A percentile compares a stretch with the other conserved stretches of the same genome.
Conservation (phyloP, 1,140 invertebrate species). For the Procambarus clarkii region DNA sequence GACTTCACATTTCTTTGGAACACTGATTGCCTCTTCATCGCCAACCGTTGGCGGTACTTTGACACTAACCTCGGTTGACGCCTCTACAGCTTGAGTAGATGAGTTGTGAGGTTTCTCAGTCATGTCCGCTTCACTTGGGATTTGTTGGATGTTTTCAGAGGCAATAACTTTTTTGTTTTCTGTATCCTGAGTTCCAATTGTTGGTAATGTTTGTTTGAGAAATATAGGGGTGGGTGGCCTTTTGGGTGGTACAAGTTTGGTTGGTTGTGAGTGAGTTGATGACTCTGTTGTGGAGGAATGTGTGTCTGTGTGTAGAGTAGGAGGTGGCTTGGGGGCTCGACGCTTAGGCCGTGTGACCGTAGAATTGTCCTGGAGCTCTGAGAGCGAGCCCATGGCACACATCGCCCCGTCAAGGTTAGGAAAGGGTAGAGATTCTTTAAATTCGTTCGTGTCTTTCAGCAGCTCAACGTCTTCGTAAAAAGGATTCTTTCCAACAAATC, state of each 20-base stretch:
- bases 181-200: not conserved
- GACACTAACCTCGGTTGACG: not conserved
- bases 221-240: not conserved
- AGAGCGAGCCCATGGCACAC: slow-evolving; percentile 7
- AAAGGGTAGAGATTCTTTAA: not conserved
- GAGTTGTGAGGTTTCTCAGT: not conserved
- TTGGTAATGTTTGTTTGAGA: not conserved
- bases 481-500: slow-evolving; percentile 68
- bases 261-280: not conserved
- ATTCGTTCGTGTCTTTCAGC: slow-evolving; percentile 24
- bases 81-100: not conserved
- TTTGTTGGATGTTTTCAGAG: not conserved
- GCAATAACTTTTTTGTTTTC: not conserved
- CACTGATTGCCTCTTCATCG: not conserved
- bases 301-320: slow-evolving; percentile 19
- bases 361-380: slow-evolving; percentile 28
- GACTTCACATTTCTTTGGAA: not conserved
- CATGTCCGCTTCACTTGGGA: not conserved
- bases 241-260: not conserved
- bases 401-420: not conserved
- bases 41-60: not conserved
- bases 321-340: slow-evolving; percentile 46
- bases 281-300: not conserved
- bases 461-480: slow-evolving; percentile 67
- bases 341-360: slow-evolving; percentile 9